Conservation (phyloP, 2,797 vertebrate species). For the Mormyrus hasselquistii region DNA sequence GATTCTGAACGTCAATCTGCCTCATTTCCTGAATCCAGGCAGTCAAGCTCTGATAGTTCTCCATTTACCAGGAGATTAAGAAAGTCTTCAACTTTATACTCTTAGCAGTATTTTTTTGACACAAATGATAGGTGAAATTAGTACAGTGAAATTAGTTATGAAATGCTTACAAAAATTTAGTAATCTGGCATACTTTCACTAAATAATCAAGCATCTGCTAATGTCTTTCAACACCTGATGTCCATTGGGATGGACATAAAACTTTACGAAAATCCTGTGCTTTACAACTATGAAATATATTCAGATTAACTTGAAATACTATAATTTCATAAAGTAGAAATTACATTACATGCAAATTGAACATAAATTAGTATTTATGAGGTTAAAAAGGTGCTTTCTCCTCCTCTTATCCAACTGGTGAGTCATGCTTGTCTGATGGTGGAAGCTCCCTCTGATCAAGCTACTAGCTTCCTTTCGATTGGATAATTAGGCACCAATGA, state of each 20-base stretch:
- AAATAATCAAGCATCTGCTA: not conserved
- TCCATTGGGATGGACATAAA: not conserved
- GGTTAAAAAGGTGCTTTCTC: not conserved
- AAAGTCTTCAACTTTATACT: not conserved
- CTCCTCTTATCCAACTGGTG: not conserved
- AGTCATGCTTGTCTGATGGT: not conserved
- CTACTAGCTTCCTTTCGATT: not conserved
- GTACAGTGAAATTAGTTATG: not conserved
- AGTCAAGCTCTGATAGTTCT: conserved; percentile 20
- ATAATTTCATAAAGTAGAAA: not conserved
- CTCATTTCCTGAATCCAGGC: conserved; percentile 15
- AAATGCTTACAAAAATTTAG: not conserved
- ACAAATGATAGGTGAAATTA: not conserved
- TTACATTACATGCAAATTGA: not conserved
- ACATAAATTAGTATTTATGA: conserved; percentile 11
- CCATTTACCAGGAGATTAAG: conserved; percentile 17
- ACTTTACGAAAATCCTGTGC: conserved; percentile 14
- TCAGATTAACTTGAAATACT: conserved; percentile 6
- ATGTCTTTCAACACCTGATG: not conserved
- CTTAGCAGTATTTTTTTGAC: not conserved
- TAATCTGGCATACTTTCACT: not conserved
- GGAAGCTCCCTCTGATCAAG: not conserved
- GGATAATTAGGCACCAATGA: not conserved
- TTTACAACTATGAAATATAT: conserved; percentile 10
- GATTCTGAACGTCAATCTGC: not conserved